phyloP scores from a whole-genome alignment of 2,888 invertebrate species.

The Zonitis immaculata region DNA sequence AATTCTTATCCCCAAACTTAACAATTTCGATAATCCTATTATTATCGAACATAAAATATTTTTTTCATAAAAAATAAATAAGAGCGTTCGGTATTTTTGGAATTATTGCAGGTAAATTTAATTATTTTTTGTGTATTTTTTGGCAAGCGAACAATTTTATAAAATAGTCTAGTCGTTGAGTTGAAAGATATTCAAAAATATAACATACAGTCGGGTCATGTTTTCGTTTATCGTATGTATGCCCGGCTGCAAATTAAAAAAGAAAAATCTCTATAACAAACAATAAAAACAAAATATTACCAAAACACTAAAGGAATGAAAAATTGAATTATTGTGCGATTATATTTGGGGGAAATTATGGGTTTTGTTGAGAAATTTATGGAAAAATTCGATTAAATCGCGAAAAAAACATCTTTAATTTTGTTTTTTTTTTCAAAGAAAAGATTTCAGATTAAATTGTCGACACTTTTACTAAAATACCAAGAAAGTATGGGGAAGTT shows the following conservation, averaged over 20 bases:
- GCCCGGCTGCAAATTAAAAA: not conserved
- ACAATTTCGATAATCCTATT: too few species aligned
- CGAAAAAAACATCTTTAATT: too few species aligned
- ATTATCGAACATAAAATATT: too few species aligned
- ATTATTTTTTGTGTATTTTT: slow-evolving; percentile 1
- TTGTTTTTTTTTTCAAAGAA: too few species aligned
- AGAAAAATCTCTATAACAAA: not conserved
- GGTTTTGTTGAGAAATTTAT: not conserved
- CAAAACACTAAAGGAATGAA: too few species aligned
- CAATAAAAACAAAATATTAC: not conserved
- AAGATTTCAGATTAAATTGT: not conserved
- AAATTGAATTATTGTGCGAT: too few species aligned
- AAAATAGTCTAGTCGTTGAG: slow-evolving; percentile 2
- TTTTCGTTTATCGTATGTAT: not conserved
- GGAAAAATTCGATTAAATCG: not conserved
- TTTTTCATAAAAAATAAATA: too few species aligned
- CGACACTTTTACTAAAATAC: not conserved
- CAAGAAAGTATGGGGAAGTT: slow-evolving; percentile 2
- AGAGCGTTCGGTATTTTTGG: not conserved
- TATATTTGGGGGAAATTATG: too few species aligned
- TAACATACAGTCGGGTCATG: slow-evolving; percentile 1
- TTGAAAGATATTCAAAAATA: slow-evolving; percentile 2
- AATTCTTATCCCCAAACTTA: too few species aligned
- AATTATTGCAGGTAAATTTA: slow-evolving; percentile 1
- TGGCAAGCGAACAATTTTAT: slow-evolving; percentile 1